Evolutionary conservation across 2,113 vertebrate species (phyloP).

Genomic region (Colius striatus): DNA sequence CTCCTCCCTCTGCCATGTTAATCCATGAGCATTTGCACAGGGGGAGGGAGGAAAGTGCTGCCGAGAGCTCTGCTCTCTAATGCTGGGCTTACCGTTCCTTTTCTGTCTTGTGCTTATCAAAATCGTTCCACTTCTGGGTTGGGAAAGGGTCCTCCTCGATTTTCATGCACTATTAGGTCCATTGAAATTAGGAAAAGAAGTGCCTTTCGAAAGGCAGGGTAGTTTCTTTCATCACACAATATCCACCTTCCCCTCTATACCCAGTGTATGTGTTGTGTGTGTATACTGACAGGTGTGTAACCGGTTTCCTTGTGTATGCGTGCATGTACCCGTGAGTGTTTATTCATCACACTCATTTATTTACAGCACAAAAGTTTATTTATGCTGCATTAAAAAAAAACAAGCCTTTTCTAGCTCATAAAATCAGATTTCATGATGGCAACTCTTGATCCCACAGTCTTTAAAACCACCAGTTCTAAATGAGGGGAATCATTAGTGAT

Average conservation of each 20-base stretch:
- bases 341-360: neutral
- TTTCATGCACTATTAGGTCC: neutral
- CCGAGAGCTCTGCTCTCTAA: neutral
- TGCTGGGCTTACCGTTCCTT: neutral
- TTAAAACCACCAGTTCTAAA: neutral
- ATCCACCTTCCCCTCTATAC: neutral
- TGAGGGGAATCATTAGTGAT: neutral
- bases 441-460: neutral
- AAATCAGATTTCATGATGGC: neutral
- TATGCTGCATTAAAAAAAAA: neutral
- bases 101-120: accelerated
- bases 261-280: neutral
- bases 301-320: neutral
- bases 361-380: neutral
- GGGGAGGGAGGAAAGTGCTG: constrained; percentile 23
- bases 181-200: neutral
- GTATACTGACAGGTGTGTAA: neutral
- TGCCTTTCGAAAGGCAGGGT: neutral
- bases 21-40: constrained; percentile 41
- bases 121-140: neutral
- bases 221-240: neutral
- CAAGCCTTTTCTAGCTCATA: neutral
- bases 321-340: neutral
- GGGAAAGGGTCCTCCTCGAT: neutral
- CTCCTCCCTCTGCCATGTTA: constrained; percentile 55